Evolutionary conservation across 92 coral and sea anemone genomes (phyloP), one percentile per base, ranked within the genome.

Genomic region (Siderastrea siderea): DNA sequence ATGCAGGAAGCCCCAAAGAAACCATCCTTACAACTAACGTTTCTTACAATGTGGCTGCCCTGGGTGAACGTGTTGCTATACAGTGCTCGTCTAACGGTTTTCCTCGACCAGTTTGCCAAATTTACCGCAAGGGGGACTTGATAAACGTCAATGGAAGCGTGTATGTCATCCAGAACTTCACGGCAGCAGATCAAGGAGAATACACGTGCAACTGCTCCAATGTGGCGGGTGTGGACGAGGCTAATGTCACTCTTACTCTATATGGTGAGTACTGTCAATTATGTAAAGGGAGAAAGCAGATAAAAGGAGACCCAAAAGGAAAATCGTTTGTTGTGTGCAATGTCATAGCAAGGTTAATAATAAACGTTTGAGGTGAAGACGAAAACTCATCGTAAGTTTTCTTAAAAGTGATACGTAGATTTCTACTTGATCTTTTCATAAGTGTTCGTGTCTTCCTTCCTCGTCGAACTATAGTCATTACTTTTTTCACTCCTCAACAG

Each of bases 141-240:
- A 62, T 86, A n/a, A 83, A 71, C 85, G 55, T 59, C 52, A 77
- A 51, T 48, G 72, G 49, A 2, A 84, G 93, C 14, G 47, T 44
- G 46, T 59, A 82, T 86, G 84, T 78, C 15, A 90, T 95, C 62
- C 71, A 72, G 11, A 89, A 84, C 78, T 95, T 93, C 80, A 91
- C 75, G 45, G 47, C 87, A 8, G 72, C 91, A 14, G 87, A 95
- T 43, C 74, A 74, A 63, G 98, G 96, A 26, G 68, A 45, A n/a
- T 95, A 95, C 76, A 54, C 51, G 48, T 95, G 98, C 61, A 89
- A 73, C 68, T 95, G 98, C 66, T 68, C 50, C 17, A 95, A 95
- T 77, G 49, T 4, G 9, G 83, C 88, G 14, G 93, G 95, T 11
- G 57, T 11, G 14, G 84, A 86, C 19, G 62, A 84, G 68, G 91